Evolutionary conservation across 2,113 vertebrate genomes (phyloP).

Genomic region (Lycocorax pyrrhopterus): DNA sequence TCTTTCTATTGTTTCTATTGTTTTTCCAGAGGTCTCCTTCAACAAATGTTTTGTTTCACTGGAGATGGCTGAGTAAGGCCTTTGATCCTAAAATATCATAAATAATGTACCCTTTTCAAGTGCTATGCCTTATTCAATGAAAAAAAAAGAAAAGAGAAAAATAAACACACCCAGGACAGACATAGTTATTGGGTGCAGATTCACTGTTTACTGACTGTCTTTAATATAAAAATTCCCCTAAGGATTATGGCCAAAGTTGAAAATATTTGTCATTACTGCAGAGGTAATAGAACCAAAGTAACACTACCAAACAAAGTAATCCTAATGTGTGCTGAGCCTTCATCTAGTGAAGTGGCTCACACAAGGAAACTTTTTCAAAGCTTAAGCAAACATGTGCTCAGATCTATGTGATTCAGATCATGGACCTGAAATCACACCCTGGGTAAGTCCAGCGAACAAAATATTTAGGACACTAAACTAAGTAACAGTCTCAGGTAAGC

Average conservation of each 20-base stretch:
- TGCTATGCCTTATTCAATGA: background rate
- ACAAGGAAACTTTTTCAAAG: background rate
- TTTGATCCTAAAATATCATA: background rate
- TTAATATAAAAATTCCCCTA: background rate
- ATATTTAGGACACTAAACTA: background rate
- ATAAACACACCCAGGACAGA: background rate
- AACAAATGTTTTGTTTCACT: background rate
- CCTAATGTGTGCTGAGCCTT: background rate
- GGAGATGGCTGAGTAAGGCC: background rate
- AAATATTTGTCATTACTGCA: background rate
- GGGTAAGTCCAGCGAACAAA: background rate
- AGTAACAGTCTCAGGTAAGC: background rate
- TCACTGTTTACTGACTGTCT: background rate
- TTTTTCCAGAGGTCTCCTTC: background rate
- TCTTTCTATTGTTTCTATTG: background rate
- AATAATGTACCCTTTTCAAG: background rate
- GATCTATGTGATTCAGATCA: background rate
- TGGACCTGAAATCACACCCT: background rate
- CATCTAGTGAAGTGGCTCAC: background rate
- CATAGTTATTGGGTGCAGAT: background rate
- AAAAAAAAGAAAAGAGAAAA: background rate
- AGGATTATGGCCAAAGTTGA: background rate
- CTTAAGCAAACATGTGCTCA: background rate
- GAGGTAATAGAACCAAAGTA: background rate
- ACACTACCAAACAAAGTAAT: background rate